Evolutionary conservation across 2,113 vertebrate species (phyloP).

Genomic region (Saiga tatarica): DNA sequence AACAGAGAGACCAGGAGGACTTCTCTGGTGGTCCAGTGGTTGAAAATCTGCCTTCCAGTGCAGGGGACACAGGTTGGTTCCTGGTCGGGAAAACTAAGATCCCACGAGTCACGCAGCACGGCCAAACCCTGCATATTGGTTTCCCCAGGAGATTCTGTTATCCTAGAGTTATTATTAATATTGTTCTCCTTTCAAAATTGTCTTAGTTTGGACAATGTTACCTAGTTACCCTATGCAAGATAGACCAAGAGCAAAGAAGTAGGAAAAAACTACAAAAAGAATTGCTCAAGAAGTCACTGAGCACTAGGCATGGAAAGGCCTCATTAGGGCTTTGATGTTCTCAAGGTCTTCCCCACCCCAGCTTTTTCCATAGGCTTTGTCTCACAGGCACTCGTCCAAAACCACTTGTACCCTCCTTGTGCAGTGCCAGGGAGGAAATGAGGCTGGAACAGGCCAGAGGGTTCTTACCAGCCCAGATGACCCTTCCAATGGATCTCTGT

Average conservation of each 20-base stretch:
- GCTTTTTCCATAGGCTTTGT: neutral
- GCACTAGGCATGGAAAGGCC: neutral
- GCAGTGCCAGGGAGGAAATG: neutral
- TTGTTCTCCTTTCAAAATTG: neutral
- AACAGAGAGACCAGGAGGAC: neutral
- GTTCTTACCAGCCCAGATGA: neutral
- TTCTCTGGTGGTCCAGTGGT: neutral
- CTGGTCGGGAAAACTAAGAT: neutral
- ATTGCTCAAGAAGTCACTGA: neutral
- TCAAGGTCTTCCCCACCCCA: neutral
- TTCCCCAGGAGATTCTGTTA: neutral
- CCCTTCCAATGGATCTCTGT: neutral
- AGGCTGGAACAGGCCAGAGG: neutral
- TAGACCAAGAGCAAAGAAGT: neutral
- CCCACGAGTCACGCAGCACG: rapidly evolving
- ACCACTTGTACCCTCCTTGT: neutral
- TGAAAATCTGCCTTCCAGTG: neutral
- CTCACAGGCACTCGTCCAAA: neutral
- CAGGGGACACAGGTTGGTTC: neutral
- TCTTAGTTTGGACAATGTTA: neutral
- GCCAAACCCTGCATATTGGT: neutral
- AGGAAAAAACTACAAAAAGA: neutral
- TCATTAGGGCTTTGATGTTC: neutral
- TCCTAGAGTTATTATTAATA: neutral
- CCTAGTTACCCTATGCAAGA: neutral